Conservation (phyloP, 2,888 invertebrate species). For the Torymus texanus region DNA sequence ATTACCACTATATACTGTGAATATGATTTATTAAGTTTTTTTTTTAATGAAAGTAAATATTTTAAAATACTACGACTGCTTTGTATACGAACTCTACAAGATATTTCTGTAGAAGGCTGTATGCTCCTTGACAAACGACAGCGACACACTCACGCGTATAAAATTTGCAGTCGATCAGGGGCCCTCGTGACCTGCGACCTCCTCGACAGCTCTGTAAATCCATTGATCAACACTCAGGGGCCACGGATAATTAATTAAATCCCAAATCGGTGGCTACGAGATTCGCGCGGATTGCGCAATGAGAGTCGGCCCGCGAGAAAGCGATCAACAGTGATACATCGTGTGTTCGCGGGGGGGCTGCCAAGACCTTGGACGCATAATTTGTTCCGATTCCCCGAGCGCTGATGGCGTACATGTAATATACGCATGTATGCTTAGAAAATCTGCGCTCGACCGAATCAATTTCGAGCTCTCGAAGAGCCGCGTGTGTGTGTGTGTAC, state of each 20-base stretch:
- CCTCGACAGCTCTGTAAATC: not conserved
- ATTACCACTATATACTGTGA: no score
- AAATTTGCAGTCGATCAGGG: no score
- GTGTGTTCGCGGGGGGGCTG: no score
- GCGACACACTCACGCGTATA: no score
- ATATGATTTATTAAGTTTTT: no score
- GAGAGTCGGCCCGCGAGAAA: not conserved
- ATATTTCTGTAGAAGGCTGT: no score
- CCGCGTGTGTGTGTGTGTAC: not conserved
- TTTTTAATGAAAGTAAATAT: no score
- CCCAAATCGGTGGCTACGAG: not conserved
- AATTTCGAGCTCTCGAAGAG: not conserved
- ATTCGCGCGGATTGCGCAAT: slow-evolving; percentile 28
- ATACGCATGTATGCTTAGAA: not conserved
- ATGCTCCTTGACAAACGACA: no score
- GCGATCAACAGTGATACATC: not conserved
- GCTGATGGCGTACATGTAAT: no score
- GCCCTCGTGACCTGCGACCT: no score
- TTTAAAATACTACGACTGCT: no score
- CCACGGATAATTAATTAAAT: not conserved
- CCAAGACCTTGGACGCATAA: slow-evolving; percentile 20
- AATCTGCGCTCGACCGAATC: slow-evolving; percentile 19
- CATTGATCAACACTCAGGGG: not conserved
- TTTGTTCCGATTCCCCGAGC: not conserved
- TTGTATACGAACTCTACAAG: no score